phyloP scores from a whole-genome alignment of 2,888 invertebrate species.

The Trypoxylon attenuatum region DNA sequence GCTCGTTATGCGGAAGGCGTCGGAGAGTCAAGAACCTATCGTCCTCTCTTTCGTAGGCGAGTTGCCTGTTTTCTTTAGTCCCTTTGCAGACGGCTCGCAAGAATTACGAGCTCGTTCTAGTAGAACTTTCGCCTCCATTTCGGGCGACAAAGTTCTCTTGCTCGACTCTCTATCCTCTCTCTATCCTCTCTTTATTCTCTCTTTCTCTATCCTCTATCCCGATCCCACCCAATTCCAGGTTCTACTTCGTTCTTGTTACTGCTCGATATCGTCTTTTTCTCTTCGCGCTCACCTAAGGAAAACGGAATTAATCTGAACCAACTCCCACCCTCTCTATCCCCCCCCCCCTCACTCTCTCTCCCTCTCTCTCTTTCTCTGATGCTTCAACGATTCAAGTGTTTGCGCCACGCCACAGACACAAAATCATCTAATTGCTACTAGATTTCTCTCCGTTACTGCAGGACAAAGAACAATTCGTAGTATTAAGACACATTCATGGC shows the following conservation, averaged over 20 bases:
- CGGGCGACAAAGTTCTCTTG: conserved; percentile 54
- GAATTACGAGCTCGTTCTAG: conserved; percentile 55
- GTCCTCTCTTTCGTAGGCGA: conserved; percentile 34
- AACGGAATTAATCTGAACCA: conserved; percentile 46
- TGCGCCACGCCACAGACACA: neutral
- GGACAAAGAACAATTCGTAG: no score
- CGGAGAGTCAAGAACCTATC: conserved; percentile 40
- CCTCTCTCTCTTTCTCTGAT: no score
- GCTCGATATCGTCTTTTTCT: conserved; percentile 15
- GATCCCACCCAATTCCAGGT: conserved; percentile 14
- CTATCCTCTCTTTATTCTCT: conserved; percentile 12
- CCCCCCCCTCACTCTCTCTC: no score
- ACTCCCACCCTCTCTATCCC: conserved; percentile 11
- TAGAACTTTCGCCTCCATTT: conserved; percentile 51
- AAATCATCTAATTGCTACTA: neutral
- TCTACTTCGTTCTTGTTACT: conserved; percentile 5
- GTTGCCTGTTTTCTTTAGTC: conserved; percentile 45
- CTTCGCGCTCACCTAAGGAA: conserved; percentile 26
- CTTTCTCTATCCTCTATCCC: conserved; percentile 14
- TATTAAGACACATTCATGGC: no score
- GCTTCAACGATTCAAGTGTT: neutral
- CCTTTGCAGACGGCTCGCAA: conserved; percentile 48
- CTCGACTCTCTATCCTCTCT: conserved; percentile 21
- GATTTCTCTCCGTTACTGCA: no score
- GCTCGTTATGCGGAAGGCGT: conserved; percentile 38